A percentile compares a stretch with the other conserved stretches of the same genome.
Conservation (phyloP, 1,140 invertebrate genomes). For the Augochlora pura region DNA sequence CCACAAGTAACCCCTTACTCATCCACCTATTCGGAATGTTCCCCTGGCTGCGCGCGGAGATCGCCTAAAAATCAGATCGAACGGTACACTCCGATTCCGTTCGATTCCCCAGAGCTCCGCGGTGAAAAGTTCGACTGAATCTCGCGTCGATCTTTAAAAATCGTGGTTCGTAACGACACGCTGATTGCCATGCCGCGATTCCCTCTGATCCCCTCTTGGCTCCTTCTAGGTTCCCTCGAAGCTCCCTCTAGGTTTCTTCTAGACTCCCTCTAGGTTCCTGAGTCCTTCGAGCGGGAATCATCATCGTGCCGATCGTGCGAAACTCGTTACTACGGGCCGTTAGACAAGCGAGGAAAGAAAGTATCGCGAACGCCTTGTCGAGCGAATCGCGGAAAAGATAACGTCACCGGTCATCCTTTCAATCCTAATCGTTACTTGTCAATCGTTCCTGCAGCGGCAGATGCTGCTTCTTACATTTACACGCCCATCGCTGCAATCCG, state of each 20-base stretch:
- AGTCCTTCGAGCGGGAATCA: conserved; percentile 2
- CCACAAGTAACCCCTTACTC: too few species aligned
- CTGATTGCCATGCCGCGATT: conserved; percentile 5
- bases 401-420: neutral
- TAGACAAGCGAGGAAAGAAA: neutral
- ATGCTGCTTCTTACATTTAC: too few species aligned
- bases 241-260: neutral
- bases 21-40: neutral
- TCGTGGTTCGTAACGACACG: neutral
- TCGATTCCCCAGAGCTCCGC: neutral
- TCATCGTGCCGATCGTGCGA: conserved; percentile 5
- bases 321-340: neutral
- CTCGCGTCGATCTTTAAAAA: neutral
- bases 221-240: too few species aligned
- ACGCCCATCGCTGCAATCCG: too few species aligned
- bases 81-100: neutral
- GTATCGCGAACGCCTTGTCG: neutral
- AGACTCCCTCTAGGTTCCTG: neutral
- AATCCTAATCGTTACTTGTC: too few species aligned
- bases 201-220: neutral
- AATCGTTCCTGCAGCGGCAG: too few species aligned
- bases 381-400: neutral
- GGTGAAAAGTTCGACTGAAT: neutral
- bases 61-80: conserved; percentile 6
- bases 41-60: neutral